Conservation (phyloP, 2,113 vertebrate genomes). For the Pterocles orientalis region DNA sequence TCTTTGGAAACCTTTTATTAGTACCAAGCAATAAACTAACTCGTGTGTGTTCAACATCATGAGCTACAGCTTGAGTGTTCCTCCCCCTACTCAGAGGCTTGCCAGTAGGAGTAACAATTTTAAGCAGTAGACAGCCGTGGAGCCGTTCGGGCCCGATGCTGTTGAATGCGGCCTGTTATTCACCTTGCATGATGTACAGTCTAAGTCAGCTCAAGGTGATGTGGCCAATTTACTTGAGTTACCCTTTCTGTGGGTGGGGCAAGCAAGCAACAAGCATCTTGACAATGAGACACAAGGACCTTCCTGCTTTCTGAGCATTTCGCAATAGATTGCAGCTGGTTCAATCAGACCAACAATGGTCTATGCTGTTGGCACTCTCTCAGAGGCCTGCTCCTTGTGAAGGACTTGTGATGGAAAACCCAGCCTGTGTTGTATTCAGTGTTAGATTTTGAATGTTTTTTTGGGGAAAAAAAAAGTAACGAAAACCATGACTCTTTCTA, state of each 20-base stretch:
- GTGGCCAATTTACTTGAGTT: background rate
- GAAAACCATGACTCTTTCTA: constrained; percentile 24
- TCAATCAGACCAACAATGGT: accelerated
- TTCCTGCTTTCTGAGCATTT: background rate
- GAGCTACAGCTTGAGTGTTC: background rate
- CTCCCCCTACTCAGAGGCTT: background rate
- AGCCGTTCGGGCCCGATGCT: background rate
- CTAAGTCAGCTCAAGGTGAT: background rate
- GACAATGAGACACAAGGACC: background rate
- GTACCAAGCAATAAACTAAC: constrained; percentile 37
- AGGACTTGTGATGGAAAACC: background rate
- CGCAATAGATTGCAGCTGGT: background rate
- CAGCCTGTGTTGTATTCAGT: background rate
- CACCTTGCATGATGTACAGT: background rate
- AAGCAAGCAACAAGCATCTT: background rate
- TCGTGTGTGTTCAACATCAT: constrained; percentile 41
- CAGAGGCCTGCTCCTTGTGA: background rate
- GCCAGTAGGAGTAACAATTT: background rate
- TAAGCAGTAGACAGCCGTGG: background rate
- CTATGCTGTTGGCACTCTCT: background rate
- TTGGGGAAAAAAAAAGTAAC: background rate
- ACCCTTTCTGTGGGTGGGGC: background rate
- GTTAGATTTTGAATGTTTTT: background rate
- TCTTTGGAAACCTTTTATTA: constrained; percentile 62
- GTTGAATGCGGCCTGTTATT: background rate